A percentile compares a stretch with the other conserved stretches of the same genome.
These are phyloP conservation scores for Anthophora plumipes DNA, from an alignment of 2,888 invertebrate genomes.

Conservation along the genomic window DNA sequence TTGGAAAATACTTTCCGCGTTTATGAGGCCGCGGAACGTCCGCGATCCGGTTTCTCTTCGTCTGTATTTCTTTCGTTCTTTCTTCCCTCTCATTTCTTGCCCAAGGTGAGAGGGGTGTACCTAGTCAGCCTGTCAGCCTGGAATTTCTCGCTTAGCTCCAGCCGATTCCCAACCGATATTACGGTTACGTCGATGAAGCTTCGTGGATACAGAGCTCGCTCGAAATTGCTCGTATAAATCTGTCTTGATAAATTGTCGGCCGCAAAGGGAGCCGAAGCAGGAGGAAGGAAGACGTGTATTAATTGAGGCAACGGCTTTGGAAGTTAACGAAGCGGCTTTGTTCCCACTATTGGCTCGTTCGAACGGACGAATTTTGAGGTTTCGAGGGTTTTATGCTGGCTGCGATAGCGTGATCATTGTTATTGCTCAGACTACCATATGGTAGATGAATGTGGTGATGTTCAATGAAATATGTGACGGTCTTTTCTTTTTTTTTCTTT, in stretches of 20 bases:
- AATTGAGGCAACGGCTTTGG: slow-evolving; percentile 39
- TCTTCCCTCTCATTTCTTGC: slow-evolving; percentile 26
- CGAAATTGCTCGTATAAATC: slow-evolving; percentile 39
- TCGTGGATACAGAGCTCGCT: slow-evolving; percentile 6
- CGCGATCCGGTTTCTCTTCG: background rate
- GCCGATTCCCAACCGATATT: slow-evolving; percentile 29
- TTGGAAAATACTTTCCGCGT: slow-evolving; percentile 70
- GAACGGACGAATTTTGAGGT: background rate
- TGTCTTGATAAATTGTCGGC: slow-evolving; percentile 43
- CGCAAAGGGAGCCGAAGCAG: background rate
- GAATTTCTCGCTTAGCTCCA: slow-evolving; percentile 34
- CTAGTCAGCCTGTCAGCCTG: background rate
- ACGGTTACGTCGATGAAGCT: slow-evolving; percentile 12
- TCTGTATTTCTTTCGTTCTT: slow-evolving; percentile 23
- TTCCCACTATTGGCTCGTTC: slow-evolving; percentile 13
- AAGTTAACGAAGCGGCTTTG: slow-evolving; percentile 25
- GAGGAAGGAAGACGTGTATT: slow-evolving; percentile 22
- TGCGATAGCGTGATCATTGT: background rate
- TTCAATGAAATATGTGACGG: background rate
- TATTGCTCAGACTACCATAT: background rate
- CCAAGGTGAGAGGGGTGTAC: no score
- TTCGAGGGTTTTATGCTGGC: background rate
- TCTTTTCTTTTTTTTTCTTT: background rate
- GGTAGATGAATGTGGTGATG: background rate
- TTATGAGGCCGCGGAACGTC: slow-evolving; percentile 54